A percentile compares a stretch with the other conserved stretches of the same genome.
Evolutionary conservation across 2,888 invertebrate genomes (phyloP).

Genomic region (Cephus nigrinus): DNA sequence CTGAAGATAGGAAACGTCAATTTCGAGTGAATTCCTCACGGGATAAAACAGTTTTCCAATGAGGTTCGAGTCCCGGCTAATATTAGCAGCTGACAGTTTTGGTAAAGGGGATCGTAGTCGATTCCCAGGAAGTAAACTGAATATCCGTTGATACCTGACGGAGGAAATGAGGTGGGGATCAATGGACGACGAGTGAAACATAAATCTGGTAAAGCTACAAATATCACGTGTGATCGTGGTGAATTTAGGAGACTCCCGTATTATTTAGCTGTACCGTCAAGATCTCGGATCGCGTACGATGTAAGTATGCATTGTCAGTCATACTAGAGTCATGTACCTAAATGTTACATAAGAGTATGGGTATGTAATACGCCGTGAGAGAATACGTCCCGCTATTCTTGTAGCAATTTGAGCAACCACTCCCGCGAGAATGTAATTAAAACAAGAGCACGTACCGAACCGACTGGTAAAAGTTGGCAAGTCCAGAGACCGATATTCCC

Average conservation of each 20-base stretch:
- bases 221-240: not conserved
- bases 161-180: not conserved
- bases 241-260: not conserved
- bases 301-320: not conserved
- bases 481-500: not conserved
- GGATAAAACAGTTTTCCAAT: not conserved
- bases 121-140: not conserved
- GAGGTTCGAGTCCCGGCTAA: not conserved
- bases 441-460: not conserved
- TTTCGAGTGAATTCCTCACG: not conserved
- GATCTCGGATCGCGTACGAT: not conserved
- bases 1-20: not conserved
- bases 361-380: not conserved
- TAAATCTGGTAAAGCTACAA: not conserved
- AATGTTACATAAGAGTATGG: not conserved
- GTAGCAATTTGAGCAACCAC: not conserved
- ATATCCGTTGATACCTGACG: not conserved
- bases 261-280: not conserved
- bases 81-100: not conserved
- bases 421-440: not conserved
- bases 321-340: not conserved
- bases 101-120: not conserved
- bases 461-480: not conserved
- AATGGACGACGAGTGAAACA: not conserved
- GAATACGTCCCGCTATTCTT: not conserved